Percentiles rank a stretch among this genome's conserved stretches.
Conservation (phyloP, 2,113 vertebrate genomes). For the Euleptes europaea region DNA sequence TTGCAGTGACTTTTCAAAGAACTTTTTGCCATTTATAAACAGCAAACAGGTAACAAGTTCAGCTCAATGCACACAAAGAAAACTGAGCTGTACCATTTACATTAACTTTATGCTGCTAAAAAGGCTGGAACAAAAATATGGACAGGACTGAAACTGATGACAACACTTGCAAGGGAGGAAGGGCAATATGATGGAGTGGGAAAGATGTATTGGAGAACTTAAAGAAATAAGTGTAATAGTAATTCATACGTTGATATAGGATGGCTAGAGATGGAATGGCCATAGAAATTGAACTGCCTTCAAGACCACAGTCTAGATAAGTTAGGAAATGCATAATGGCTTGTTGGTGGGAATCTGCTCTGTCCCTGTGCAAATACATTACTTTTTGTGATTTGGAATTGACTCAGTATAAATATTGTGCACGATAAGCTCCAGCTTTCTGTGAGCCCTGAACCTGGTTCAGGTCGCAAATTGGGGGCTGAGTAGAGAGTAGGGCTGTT, state of each 20-base stretch:
- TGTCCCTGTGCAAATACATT: background rate
- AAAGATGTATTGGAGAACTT: background rate
- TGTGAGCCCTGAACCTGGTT: background rate
- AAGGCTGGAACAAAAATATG: background rate
- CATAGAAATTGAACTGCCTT: background rate
- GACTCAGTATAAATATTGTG: background rate
- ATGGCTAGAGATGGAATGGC: background rate
- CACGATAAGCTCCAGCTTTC: background rate
- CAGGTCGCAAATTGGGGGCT: no score
- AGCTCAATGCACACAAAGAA: background rate
- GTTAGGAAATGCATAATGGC: background rate
- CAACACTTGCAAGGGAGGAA: background rate
- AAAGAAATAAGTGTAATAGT: background rate
- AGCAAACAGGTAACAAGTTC: background rate
- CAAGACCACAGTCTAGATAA: background rate
- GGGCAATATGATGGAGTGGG: no score
- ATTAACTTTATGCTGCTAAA: background rate
- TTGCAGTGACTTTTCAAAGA: background rate
- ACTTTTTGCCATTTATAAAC: conserved; percentile 11
- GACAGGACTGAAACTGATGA: background rate
- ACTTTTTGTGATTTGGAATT: background rate
- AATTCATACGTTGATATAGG: background rate
- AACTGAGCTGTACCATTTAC: fast-evolving
- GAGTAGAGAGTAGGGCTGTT: no score
- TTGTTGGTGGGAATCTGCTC: background rate